A percentile compares a stretch with the other conserved stretches of the same genome.
Conservation (phyloP, 2,888 invertebrate species). For the Pachycephus smyrnensis region DNA sequence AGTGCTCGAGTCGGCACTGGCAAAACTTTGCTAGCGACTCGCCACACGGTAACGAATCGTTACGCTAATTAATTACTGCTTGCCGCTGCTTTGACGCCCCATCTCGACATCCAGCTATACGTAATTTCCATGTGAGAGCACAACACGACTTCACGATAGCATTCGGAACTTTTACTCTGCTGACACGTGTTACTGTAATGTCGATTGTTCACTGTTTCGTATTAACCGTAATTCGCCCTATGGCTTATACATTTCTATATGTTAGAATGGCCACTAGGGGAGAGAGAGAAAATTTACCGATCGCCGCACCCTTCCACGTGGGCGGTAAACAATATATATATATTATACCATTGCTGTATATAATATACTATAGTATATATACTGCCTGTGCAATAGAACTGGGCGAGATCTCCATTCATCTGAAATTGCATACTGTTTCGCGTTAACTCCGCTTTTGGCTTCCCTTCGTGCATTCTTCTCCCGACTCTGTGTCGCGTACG, state of each 20-base stretch:
- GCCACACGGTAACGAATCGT: conserved; percentile 49
- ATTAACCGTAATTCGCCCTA: not conserved
- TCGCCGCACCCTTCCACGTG: not conserved
- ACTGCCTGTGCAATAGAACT: not conserved
- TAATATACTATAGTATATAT: not conserved
- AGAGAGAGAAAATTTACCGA: too few species aligned
- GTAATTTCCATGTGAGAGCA: not conserved
- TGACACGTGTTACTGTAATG: not conserved
- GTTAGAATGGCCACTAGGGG: not conserved
- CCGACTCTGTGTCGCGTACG: not conserved
- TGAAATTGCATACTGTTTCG: conserved; percentile 50
- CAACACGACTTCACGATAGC: not conserved
- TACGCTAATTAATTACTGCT: conserved; percentile 54
- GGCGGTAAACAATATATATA: not conserved
- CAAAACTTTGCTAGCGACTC: conserved; percentile 33
- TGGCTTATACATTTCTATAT: not conserved
- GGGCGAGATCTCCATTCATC: conserved; percentile 43
- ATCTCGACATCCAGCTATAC: not conserved
- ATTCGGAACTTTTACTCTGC: not conserved
- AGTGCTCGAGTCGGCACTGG: conserved; percentile 15
- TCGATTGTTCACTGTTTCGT: not conserved
- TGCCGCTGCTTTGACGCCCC: not conserved
- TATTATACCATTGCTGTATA: not conserved
- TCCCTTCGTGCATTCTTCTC: not conserved
- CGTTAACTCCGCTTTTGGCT: not conserved